Evolutionary conservation across 2,888 invertebrate species (phyloP).

Genomic region (Drosophila kanekoi): DNA sequence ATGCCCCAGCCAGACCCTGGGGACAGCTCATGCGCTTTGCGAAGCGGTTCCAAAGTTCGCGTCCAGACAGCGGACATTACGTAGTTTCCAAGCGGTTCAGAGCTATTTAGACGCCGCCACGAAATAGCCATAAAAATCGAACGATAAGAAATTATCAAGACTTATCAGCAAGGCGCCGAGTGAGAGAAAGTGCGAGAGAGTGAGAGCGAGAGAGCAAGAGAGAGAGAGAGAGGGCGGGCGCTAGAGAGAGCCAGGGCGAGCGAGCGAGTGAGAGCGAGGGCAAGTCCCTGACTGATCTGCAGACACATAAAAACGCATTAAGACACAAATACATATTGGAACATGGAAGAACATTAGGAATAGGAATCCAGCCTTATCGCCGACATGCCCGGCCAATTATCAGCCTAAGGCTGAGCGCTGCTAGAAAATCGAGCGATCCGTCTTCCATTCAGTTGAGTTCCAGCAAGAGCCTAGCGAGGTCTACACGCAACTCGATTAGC

Average conservation of each 20-base stretch:
- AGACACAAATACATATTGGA: conserved; percentile 10
- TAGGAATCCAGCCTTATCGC: conserved; percentile 40
- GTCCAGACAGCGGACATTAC: conserved; percentile 49
- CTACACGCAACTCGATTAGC: too few relatives aligned
- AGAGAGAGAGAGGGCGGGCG: neutral
- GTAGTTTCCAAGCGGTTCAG: conserved; percentile 71
- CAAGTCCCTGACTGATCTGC: conserved; percentile 21
- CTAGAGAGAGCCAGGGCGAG: neutral
- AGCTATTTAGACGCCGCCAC: conserved; percentile 65
- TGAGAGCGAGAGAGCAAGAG: neutral
- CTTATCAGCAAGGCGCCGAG: conserved; percentile 12
- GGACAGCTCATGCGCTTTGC: conserved; percentile 57
- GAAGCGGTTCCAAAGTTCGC: conserved; percentile 57
- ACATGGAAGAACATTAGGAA: conserved; percentile 15
- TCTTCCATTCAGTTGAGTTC: conserved; percentile 38
- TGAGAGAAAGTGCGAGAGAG: neutral
- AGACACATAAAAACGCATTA: conserved; percentile 37
- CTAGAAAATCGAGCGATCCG: conserved; percentile 10
- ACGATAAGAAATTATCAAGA: conserved; percentile 56
- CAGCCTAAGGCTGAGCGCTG: conserved; percentile 26
- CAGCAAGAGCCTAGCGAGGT: conserved; percentile 30
- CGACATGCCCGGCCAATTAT: conserved; percentile 29
- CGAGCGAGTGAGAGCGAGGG: neutral
- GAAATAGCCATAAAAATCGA: conserved; percentile 42
- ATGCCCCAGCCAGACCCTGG: conserved; percentile 3